Conservation (phyloP, 2,888 invertebrate species). For the Eupithecia subfuscata region DNA sequence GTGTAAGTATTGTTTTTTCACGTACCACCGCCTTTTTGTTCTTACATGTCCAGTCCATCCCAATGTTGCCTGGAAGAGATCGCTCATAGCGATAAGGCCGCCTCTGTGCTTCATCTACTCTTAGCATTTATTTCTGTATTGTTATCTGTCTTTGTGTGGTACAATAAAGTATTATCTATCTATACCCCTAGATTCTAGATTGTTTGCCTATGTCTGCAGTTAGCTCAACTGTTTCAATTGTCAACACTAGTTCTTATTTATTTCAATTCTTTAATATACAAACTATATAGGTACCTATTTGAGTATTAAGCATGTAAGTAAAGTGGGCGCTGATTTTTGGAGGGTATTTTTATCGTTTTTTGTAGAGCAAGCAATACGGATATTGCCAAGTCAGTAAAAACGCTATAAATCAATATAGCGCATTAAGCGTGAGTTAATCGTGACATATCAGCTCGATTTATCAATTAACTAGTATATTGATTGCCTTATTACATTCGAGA, state of each 20-base stretch:
- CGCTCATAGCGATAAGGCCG: too few relatives aligned
- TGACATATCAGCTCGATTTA: slow-evolving; percentile 37
- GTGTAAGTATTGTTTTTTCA: too few relatives aligned
- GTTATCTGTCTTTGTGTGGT: too few relatives aligned
- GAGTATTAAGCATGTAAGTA: background rate
- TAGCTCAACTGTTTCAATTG: background rate
- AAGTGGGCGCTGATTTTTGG: background rate
- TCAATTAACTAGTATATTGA: slow-evolving; percentile 24
- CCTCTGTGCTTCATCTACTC: too few relatives aligned
- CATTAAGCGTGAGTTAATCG: slow-evolving; percentile 24
- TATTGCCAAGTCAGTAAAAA: slow-evolving; percentile 7
- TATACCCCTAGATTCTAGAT: too few relatives aligned
- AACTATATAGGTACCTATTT: too few relatives aligned
- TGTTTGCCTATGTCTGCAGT: background rate
- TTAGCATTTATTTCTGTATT: too few relatives aligned
- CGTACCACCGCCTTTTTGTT: too few relatives aligned
- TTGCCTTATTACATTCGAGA: slow-evolving; percentile 3
- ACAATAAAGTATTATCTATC: too few relatives aligned
- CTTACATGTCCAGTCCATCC: too few relatives aligned
- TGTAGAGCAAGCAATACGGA: slow-evolving; percentile 8
- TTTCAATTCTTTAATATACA: background rate
- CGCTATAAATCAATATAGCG: slow-evolving; percentile 15
- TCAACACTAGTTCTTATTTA: background rate
- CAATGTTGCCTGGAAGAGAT: too few relatives aligned
- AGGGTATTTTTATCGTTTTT: background rate